A percentile compares a stretch with the other conserved stretches of the same genome.
These are phyloP conservation scores for Parnassius mnemosyne DNA, from an alignment of 2,888 invertebrate genomes.

Conservation along the genomic window DNA sequence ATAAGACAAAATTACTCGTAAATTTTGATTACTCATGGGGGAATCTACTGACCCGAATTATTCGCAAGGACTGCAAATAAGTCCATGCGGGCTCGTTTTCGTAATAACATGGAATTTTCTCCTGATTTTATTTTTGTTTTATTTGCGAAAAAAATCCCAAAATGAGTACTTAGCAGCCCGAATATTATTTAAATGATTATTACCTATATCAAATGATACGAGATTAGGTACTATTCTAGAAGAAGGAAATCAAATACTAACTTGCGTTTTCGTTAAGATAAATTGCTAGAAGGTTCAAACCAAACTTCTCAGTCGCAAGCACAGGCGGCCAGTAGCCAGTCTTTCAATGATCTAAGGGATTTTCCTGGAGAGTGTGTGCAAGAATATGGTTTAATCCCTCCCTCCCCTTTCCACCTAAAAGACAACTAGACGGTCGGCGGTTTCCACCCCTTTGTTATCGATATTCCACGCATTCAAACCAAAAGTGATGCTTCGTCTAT, in stretches of 20 bases:
- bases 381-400: no score
- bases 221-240: background rate
- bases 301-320: no score
- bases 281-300: no score
- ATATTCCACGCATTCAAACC: no score
- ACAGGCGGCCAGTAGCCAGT: no score
- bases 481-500: no score
- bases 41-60: background rate
- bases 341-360: no score
- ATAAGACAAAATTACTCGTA: background rate
- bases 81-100: conserved; percentile 40
- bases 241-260: background rate
- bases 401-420: no score
- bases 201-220: background rate
- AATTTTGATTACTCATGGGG: background rate
- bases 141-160: conserved; percentile 6
- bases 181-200: conserved; percentile 14
- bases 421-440: no score
- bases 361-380: no score
- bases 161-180: background rate
- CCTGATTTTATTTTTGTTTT: background rate
- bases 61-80: conserved; percentile 30
- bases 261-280: no score
- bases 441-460: no score
- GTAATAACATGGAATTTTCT: conserved; percentile 42